Evolutionary conservation across 2,888 invertebrate genomes (phyloP).

Genomic region (Troides oblongomaculatus): DNA sequence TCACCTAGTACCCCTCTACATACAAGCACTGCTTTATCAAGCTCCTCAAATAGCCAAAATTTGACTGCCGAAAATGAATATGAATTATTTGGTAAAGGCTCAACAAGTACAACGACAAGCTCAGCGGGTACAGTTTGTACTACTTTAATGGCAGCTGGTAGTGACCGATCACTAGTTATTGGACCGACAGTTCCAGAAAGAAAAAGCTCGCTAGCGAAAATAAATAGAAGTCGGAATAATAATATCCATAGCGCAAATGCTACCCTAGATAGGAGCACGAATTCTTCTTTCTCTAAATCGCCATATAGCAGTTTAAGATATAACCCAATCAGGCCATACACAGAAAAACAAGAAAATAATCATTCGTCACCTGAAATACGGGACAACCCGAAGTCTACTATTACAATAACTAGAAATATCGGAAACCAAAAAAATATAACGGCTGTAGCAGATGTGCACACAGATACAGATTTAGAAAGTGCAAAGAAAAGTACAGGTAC

Average conservation of each 20-base stretch:
- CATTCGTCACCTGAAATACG: slow-evolving; percentile 65
- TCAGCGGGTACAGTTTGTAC: slow-evolving; percentile 95
- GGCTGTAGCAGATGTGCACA: slow-evolving; percentile 80
- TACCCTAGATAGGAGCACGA: slow-evolving; percentile 78
- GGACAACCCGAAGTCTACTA: slow-evolving; percentile 54
- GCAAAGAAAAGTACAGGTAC: slow-evolving; percentile 82
- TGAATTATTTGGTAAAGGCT: slow-evolving; percentile 94
- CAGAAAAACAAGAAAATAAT: slow-evolving; percentile 60
- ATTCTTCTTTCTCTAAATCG: slow-evolving; percentile 65
- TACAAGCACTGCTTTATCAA: slow-evolving; percentile 84
- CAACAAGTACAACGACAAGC: slow-evolving; percentile 93
- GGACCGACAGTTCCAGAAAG: slow-evolving; percentile 91
- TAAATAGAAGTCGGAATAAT: slow-evolving; percentile 75
- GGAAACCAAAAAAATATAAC: slow-evolving; percentile 77
- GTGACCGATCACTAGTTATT: slow-evolving; percentile 80
- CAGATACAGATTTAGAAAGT: slow-evolving; percentile 66
- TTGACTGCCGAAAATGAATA: slow-evolving; percentile 92
- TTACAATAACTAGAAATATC: slow-evolving; percentile 67
- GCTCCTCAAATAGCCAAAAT: slow-evolving; percentile 85
- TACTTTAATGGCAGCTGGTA: slow-evolving; percentile 85
- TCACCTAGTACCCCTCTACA: slow-evolving; percentile 86
- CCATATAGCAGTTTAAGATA: slow-evolving; percentile 67
- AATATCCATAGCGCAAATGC: slow-evolving; percentile 75
- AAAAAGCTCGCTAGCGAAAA: slow-evolving; percentile 86
- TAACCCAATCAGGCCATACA: slow-evolving; percentile 57